Evolutionary conservation across 1,140 invertebrate genomes (phyloP), one percentile per base, ranked within the genome.

Genomic region (Heterodera carotae): DNA sequence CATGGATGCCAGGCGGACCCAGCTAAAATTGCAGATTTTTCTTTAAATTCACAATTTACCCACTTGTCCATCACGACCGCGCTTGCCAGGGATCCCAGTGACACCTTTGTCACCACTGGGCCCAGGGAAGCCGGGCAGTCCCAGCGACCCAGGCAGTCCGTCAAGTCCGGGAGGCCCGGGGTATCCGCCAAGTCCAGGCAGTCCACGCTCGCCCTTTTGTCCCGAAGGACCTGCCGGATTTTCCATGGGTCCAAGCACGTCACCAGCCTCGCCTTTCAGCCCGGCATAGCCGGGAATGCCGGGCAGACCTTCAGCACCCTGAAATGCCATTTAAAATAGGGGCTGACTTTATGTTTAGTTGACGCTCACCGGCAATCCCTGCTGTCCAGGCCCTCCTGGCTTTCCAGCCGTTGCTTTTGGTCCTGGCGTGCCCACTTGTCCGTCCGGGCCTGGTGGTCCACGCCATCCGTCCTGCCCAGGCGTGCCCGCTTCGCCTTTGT

Each of bases 231-330:
- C 85, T 34, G 82, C 76, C 25, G 78, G 80, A 31, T 88, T 88
- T 60, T 87, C 85, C 84, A 87, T 85, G n/a, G 85, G 85, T 22
- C 85, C 85, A 33, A 83, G 67, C 34, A 87, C 79, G 67, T 88
- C 85, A 67, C 85, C 85, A 69, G 85, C 80, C 78, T 87, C 85
- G 68, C 85, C 85, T 66, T 82, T 82, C 5, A 72, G 43, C 67
- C 85, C 85, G 43, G 86, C 84, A 68, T 82, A 85, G 33, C 85
- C 85, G 62, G 83, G 81, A 39, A 85, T 66, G 27, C 86, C 85
- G 36, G 86, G 86, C 5, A 85, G 59, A 34, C 85, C 85, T 43
- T 81, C 82, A 27, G 77, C 62, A 36, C 83, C 83, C 83, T 84
- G 56, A 4, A 29, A 73, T 25, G 60, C n/a, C 53, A 74, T 62